phyloP scores from a whole-genome alignment of 2,888 invertebrate genomes.

The Drosophila borealis region DNA sequence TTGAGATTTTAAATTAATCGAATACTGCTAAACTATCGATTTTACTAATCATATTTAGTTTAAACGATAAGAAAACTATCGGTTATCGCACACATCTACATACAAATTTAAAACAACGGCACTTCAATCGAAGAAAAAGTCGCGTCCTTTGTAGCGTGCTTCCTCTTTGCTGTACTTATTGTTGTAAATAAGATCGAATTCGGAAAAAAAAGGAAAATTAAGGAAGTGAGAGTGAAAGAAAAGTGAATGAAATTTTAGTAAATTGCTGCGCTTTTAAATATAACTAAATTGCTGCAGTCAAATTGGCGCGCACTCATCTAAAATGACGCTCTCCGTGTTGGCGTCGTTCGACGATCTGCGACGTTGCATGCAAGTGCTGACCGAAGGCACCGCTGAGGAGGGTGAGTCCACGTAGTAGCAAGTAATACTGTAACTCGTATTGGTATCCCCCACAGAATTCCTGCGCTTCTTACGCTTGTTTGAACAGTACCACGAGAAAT shows the following conservation, averaged over 20 bases:
- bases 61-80: slow-evolving; percentile 3
- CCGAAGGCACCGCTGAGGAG: slow-evolving; percentile 89
- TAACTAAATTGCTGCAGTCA: neutral
- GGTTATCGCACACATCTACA: slow-evolving; percentile 33
- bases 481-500: slow-evolving; percentile 89
- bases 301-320: slow-evolving; percentile 49
- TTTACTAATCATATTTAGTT: neutral
- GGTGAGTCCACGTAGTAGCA: slow-evolving; percentile 85
- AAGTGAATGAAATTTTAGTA: neutral
- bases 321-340: slow-evolving; percentile 87
- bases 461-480: slow-evolving; percentile 90
- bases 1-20: neutral
- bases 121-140: slow-evolving; percentile 48
- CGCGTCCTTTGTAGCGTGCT: slow-evolving; percentile 71
- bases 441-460: slow-evolving; percentile 87
- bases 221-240: neutral
- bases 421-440: neutral
- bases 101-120: slow-evolving; percentile 70
- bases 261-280: neutral
- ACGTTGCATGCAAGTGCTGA: slow-evolving; percentile 88
- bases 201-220: neutral
- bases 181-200: slow-evolving; percentile 15
- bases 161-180: slow-evolving; percentile 41
- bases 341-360: slow-evolving; percentile 91
- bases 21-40: slow-evolving; percentile 6